phyloP scores from a whole-genome alignment of 2,888 invertebrate genomes.

The Coelinius sp. region DNA sequence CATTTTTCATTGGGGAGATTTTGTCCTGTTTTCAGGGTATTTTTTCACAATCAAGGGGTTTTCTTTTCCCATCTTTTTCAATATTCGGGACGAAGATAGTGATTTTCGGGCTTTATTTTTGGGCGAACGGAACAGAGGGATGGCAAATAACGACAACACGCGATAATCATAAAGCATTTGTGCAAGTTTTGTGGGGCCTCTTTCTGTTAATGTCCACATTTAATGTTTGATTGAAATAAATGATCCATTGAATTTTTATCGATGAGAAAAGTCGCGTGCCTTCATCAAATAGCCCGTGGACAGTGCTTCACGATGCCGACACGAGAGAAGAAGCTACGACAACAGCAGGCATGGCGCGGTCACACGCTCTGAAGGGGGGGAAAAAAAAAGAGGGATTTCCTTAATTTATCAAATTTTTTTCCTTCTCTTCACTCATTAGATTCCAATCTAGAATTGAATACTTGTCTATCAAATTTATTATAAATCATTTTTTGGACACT shows the following conservation, averaged over 20 bases:
- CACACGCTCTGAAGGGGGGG: conserved; percentile 21
- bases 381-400: background rate
- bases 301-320: conserved; percentile 51
- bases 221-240: background rate
- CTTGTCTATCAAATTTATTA: too few relatives aligned
- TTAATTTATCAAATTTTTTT: background rate
- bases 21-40: background rate
- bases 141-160: conserved; percentile 15
- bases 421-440: background rate
- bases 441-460: too few relatives aligned
- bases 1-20: background rate
- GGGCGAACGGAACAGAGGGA: background rate
- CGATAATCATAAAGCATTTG: background rate
- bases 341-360: conserved; percentile 60
- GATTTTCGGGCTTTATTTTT: background rate
- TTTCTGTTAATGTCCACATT: background rate
- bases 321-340: conserved; percentile 46
- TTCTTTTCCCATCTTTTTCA: background rate
- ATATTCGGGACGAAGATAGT: background rate
- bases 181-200: background rate
- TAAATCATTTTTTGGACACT: background rate
- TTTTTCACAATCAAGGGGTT: background rate
- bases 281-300: conserved; percentile 43
- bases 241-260: background rate
- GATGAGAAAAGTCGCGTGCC: conserved; percentile 45